Evolutionary conservation across 1,140 invertebrate species (phyloP).

Genomic region (Lepidurus arcticus): DNA sequence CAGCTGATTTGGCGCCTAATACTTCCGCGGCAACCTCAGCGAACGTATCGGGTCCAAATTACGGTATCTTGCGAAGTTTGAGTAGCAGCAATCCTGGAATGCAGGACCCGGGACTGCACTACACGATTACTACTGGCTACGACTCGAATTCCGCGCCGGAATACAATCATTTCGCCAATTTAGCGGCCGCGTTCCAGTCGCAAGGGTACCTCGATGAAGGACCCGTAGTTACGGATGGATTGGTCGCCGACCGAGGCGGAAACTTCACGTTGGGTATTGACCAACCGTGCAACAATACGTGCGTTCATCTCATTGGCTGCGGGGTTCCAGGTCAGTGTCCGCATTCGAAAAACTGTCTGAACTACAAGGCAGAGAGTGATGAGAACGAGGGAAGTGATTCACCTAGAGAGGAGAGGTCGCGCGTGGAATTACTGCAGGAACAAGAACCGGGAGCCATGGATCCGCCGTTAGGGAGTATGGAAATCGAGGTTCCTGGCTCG

Average conservation of each 20-base stretch:
- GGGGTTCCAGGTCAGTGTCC: not conserved
- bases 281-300: not conserved
- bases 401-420: not conserved
- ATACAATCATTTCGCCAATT: conserved; percentile 23
- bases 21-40: not conserved
- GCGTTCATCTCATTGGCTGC: not conserved
- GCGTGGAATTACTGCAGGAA: not conserved
- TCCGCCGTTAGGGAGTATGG: not conserved
- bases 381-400: not conserved
- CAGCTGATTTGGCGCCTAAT: not conserved
- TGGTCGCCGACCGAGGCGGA: not conserved
- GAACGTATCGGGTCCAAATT: not conserved
- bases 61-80: not conserved
- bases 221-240: not conserved
- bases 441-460: not conserved
- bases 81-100: not conserved
- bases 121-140: not conserved
- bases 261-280: not conserved
- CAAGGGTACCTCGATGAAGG: not conserved
- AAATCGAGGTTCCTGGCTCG: not conserved
- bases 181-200: conserved; percentile 3
- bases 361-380: not conserved
- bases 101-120: not conserved
- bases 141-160: not conserved
- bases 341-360: not conserved